Evolutionary conservation across 2,113 vertebrate species (phyloP), one percentile per base, ranked within the genome.

Genomic region (Pyrgilauda ruficollis): DNA sequence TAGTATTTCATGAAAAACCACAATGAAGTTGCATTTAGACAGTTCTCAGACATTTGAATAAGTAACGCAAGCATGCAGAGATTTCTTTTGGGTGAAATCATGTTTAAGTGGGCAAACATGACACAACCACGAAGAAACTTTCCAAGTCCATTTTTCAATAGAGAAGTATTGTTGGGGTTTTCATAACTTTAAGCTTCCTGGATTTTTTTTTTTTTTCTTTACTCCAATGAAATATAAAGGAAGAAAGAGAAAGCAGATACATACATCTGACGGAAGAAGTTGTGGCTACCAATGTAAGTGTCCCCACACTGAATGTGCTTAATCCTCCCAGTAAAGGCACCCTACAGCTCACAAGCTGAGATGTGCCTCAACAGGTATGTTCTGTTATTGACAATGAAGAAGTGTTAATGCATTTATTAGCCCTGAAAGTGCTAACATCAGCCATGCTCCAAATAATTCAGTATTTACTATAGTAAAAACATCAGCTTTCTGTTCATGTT

Each of bases 371-470:
- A 64, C 83, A 94, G 33, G 64, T 61, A 49, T 49, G 35, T 52
- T 94, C 84, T 84, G 52, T 78, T 49, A 84, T 44, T 5, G 17
- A 41, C 52, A 84, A 90, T 89, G 76, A 94, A 67, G 64, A 96
- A 72, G 69, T 83, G 94, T 76, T 90, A 93, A 91, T 58, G 12
- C 59, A 96, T 96, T 93, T 91, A 93, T 80, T 93, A 85, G 13
- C 75, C 39, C 53, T 69, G 27, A 46, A 93, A 90, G n/a, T 31
- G 35, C 53, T 52, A 75, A 76, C 66, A 90, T 47, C 64, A 85
- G 46, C 91, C 53, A 93, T 84, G 62, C 58, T 73, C 35, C 9
- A 2, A 59, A 72, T 26, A 23, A 16, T 72, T 35, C 53, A 50
- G 30, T 64, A 68, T 72, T 56, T 72, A 74, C 66, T 69, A 58